A percentile compares a stretch with the other conserved stretches of the same genome.
These are phyloP conservation scores for Halichondria panicea DNA, from an alignment of 37 sponge, comb jelly and placozoan genomes.

Conservation along the genomic window DNA sequence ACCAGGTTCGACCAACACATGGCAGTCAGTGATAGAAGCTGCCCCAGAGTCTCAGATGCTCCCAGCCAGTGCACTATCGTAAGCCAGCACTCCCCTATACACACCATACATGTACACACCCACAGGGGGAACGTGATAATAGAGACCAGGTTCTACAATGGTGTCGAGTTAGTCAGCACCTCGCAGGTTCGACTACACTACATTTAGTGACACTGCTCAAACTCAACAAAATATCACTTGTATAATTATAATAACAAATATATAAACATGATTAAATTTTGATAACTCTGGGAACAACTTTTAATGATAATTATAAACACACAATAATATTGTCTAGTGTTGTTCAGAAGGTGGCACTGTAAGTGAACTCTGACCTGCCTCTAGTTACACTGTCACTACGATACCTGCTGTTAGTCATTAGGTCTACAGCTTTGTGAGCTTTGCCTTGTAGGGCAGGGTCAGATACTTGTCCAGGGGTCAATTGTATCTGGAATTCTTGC, in stretches of 20 bases:
- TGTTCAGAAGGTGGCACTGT: neutral
- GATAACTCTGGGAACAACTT: too few species aligned
- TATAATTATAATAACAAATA: too few species aligned
- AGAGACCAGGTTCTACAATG: conserved; percentile 93
- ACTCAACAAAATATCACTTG: too few species aligned
- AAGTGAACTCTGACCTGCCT: conserved; percentile 61
- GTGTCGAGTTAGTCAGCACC: conserved; percentile 76
- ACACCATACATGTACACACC: neutral
- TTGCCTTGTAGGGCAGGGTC: conserved; percentile 3
- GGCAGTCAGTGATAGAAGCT: conserved; percentile 98
- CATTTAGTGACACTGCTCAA: conserved; percentile 44
- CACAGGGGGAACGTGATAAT: conserved; percentile 93
- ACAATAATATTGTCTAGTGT: too few species aligned
- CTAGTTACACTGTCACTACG: conserved; percentile 72
- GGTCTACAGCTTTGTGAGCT: conserved; percentile 53
- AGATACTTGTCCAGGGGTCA: conserved; percentile 22
- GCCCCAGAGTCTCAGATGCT: conserved; percentile 92
- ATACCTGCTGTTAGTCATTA: conserved; percentile 40
- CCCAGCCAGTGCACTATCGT: conserved; percentile 85
- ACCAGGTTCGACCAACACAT: conserved; percentile 96
- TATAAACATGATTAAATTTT: too few species aligned
- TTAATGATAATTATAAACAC: too few species aligned
- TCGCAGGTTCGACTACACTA: conserved; percentile 87
- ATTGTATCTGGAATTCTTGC: conserved; percentile 57
- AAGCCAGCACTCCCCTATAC: conserved; percentile 20